These are phyloP conservation scores for Quadroppia sp. DNA, from an alignment of 2,888 invertebrate species.

Conservation along the genomic window DNA sequence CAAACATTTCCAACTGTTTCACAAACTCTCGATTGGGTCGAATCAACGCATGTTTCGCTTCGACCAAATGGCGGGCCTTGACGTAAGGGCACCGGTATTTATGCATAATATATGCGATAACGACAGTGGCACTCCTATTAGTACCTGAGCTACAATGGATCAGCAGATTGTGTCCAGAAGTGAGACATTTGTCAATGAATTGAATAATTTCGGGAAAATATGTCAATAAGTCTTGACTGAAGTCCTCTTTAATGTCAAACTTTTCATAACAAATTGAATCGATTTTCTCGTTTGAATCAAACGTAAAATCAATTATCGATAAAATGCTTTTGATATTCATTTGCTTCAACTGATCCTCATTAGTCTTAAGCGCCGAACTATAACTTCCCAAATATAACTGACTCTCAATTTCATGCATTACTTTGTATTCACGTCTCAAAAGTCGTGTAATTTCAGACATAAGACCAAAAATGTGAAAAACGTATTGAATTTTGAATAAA, in stretches of 20 bases:
- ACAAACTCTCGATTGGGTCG: constrained; percentile 77
- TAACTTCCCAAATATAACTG: neutral
- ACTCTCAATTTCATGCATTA: neutral
- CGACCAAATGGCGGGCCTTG: constrained; percentile 65
- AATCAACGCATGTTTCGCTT: constrained; percentile 61
- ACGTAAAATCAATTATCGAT: no score
- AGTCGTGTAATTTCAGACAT: no score
- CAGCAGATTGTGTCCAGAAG: constrained; percentile 57
- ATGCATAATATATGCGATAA: constrained; percentile 73
- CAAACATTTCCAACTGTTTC: constrained; percentile 59
- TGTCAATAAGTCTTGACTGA: neutral
- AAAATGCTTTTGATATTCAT: neutral
- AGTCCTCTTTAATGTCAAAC: neutral
- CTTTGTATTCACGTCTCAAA: no score
- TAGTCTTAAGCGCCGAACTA: neutral
- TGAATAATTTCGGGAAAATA: neutral
- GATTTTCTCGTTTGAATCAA: neutral
- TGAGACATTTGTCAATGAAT: neutral
- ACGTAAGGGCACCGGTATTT: constrained; percentile 58
- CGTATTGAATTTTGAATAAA: no score
- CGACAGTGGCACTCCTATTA: constrained; percentile 73
- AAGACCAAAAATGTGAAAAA: neutral
- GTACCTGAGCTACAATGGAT: constrained; percentile 91
- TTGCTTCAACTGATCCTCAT: neutral
- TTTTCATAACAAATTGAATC: neutral